These are phyloP conservation scores for Tringa solitaria DNA, from an alignment of 2,113 vertebrate species.

Conservation along the genomic window DNA sequence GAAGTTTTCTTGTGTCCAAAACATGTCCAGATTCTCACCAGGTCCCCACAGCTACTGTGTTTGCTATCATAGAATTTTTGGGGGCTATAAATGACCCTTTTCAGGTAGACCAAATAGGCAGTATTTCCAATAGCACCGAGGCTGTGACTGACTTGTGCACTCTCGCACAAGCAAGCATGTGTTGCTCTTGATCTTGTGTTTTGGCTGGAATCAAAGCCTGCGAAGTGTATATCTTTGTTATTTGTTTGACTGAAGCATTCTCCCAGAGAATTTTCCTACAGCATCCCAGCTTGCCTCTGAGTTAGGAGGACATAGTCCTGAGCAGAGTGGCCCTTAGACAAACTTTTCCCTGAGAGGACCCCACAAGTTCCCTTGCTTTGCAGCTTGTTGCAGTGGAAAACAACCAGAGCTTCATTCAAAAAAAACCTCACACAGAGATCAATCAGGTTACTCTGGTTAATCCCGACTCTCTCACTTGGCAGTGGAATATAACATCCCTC, in stretches of 20 bases:
- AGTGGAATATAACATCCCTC: not conserved
- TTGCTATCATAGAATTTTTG: not conserved
- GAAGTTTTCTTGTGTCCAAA: not conserved
- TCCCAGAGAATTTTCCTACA: not conserved
- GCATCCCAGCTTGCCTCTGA: not conserved
- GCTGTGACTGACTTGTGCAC: not conserved
- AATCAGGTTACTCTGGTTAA: conserved; percentile 44
- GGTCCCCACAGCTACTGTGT: not conserved
- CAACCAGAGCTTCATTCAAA: not conserved
- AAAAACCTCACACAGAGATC: conserved; percentile 56
- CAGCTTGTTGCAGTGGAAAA: conserved; percentile 1
- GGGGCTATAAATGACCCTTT: not conserved
- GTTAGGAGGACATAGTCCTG: not conserved
- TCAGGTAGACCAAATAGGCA: not conserved
- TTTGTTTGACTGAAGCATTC: not conserved
- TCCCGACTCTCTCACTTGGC: conserved; percentile 29
- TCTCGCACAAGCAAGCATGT: not conserved
- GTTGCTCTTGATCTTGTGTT: not conserved
- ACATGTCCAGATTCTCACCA: not conserved
- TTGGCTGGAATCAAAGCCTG: not conserved
- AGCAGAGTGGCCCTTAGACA: not conserved
- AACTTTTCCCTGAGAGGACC: not conserved
- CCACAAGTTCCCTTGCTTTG: not conserved
- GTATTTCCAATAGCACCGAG: not conserved
- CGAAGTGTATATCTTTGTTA: not conserved